These are phyloP conservation scores for Meloidogyne chitwoodi DNA, from an alignment of 1,140 invertebrate species.

Conservation along the genomic window DNA sequence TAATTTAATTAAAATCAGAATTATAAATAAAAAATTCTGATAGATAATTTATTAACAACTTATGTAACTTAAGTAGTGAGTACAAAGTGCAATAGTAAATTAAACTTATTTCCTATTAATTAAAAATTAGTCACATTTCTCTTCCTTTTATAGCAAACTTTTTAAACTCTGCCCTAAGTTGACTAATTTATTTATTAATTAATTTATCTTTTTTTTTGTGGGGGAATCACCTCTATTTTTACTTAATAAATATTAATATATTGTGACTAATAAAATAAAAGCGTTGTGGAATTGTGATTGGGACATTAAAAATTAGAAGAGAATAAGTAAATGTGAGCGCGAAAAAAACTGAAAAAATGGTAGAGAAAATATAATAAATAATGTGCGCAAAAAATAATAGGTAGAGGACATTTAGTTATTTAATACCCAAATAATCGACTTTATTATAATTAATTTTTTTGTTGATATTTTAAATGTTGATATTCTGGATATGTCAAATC, in stretches of 20 bases:
- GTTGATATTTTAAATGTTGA: not conserved
- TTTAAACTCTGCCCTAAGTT: not conserved
- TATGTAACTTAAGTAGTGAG: too few relatives aligned
- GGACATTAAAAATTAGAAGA: not conserved
- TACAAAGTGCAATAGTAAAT: too few relatives aligned
- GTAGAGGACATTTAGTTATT: not conserved
- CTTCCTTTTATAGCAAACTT: not conserved
- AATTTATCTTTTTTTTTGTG: not conserved
- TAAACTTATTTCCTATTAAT: not conserved
- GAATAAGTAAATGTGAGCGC: not conserved
- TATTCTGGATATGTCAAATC: not conserved
- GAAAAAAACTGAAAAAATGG: not conserved
- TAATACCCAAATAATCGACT: not conserved
- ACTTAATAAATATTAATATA: not conserved
- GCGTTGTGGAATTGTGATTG: not conserved
- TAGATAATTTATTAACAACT: too few relatives aligned
- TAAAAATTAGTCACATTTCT: not conserved
- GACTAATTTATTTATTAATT: not conserved
- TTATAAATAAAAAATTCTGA: too few relatives aligned
- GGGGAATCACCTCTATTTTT: not conserved
- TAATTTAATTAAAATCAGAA: not conserved
- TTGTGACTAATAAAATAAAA: not conserved
- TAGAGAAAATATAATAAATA: not conserved
- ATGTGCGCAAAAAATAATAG: not conserved
- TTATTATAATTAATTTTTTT: not conserved